A percentile compares a stretch with the other conserved stretches of the same genome.
Conservation (phyloP, 1,140 invertebrate species). For the Nautilus pompilius region DNA sequence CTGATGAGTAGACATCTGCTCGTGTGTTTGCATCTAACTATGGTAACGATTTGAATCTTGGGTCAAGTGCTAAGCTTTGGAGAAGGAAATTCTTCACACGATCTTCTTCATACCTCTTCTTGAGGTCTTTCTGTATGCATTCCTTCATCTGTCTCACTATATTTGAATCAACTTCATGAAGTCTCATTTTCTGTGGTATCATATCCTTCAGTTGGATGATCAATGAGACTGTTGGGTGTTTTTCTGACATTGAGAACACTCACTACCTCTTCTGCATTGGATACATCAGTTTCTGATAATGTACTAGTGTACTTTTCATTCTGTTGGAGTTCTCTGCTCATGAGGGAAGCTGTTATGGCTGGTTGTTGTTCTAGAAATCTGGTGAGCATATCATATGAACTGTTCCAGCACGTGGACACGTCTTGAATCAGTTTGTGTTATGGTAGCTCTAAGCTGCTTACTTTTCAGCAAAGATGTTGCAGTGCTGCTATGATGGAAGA, state of each 20-base stretch:
- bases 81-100: no score
- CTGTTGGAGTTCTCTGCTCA: background rate
- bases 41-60: no score
- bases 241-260: background rate
- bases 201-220: background rate
- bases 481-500: background rate
- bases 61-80: no score
- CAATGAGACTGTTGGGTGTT: conserved; percentile 6
- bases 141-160: no score
- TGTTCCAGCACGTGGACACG: conserved; percentile 5
- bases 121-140: no score
- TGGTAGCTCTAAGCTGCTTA: background rate
- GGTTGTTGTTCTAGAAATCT: background rate
- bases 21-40: no score
- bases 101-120: no score
- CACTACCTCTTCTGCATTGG: background rate
- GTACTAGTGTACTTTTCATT: background rate
- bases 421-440: conserved; percentile 2
- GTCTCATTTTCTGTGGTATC: background rate
- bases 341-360: no score
- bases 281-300: conserved; percentile 2
- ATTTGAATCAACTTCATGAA: no score
- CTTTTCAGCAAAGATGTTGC: background rate
- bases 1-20: no score
- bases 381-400: conserved; percentile 2